Evolutionary conservation across 2,888 invertebrate species (phyloP), one percentile per base, ranked within the genome.

Genomic region (Philopedon plagiatum): DNA sequence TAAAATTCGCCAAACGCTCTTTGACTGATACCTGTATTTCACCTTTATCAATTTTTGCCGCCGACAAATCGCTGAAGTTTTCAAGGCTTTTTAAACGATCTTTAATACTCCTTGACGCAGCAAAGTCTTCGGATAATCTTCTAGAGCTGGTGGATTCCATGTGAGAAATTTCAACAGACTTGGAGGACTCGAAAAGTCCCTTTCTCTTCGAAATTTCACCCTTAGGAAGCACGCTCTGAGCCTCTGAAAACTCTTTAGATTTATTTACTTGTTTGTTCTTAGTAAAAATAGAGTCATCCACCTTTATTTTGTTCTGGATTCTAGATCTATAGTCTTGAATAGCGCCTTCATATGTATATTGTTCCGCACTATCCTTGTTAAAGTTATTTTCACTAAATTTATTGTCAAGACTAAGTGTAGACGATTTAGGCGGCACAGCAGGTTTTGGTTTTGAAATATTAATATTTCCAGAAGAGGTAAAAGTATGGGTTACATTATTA

Each of bases 311-410:
- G 13, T 80, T 81, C 79, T 92, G 90, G 54, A 92, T 93, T 77
- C 94, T 89, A 61, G 93, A 92, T 79, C 94, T 93, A 85, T 95
- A 95, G 78, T 93, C 93, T 82, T 95, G 93, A 78, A 95, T 95
- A 79, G 95, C 94, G 79, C 94, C 92, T 85, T 95, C 95, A 84
- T 94, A 95, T 0, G 94, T 94, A 85, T 94, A 95, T 83, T 94
- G 94, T 80, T 93, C 81, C 90, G 32, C 90, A 90, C 84, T 92
- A 91, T 1, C 91, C 90, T 49, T 92, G 90, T 82, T 72, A 32
- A 67, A 68, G 58, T 56, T 92, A 91, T 83, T 68, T 32, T 78
- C 75, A 19, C 18, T 64, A 46, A 61, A 72, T 8, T 65, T 64
- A 54, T 76, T 76, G 39, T 72, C 67, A 49, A 58, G 21, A 29